These are phyloP conservation scores for Meloidogyne exigua DNA, from an alignment of 1,140 invertebrate genomes.

Conservation along the genomic window DNA sequence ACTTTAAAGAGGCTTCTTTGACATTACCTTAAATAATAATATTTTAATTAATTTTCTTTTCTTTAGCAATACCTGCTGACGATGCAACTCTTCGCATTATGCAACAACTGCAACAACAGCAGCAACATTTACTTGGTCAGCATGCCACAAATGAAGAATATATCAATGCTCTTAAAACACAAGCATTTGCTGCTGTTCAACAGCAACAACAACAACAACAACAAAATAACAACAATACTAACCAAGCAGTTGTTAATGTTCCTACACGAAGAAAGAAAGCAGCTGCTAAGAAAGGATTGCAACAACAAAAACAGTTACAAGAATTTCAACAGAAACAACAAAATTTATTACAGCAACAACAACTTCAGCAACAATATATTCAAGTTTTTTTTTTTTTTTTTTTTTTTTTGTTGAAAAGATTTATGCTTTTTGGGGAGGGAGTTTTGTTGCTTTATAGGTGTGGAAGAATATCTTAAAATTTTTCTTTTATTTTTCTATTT, in stretches of 20 bases:
- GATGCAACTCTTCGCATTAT: slow-evolving; percentile 32
- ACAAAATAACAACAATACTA: not conserved
- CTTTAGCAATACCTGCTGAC: slow-evolving; percentile 17
- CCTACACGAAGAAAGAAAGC: slow-evolving; percentile 35
- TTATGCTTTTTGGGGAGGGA: no score
- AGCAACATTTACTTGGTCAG: slow-evolving; percentile 20
- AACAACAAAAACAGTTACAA: slow-evolving; percentile 17
- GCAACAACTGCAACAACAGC: slow-evolving; percentile 33
- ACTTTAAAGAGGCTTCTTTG: no score
- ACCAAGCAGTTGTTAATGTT: not conserved
- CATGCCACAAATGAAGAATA: slow-evolving; percentile 22
- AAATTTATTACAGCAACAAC: slow-evolving; percentile 14
- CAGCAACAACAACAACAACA: slow-evolving; percentile 18
- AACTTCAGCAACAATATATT: slow-evolving; percentile 19
- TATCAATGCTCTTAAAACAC: slow-evolving; percentile 28
- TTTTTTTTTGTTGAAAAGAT: not conserved
- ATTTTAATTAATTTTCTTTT: not conserved
- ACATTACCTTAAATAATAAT: no score
- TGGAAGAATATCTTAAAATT: not conserved
- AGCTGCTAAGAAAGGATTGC: slow-evolving; percentile 31
- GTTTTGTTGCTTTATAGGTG: no score
- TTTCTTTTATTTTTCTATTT: no score
- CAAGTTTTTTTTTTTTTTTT: not conserved
- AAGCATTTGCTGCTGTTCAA: slow-evolving; percentile 32
- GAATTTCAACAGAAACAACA: slow-evolving; percentile 27